phyloP scores from a whole-genome alignment of 2,113 vertebrate species.

The Lampris megalopsis region DNA sequence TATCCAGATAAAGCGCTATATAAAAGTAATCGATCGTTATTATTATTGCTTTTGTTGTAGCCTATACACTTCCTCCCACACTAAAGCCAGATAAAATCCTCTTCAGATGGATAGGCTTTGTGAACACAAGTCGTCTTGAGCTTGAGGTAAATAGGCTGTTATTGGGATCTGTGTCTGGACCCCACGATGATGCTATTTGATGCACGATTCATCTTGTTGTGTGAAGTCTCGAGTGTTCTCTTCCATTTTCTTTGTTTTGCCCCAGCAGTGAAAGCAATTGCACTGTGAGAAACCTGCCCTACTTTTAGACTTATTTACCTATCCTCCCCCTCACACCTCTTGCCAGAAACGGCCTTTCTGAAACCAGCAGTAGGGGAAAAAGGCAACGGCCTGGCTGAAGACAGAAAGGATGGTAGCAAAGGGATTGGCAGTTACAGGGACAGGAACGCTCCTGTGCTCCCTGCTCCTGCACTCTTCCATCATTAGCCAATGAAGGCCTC shows the following conservation, averaged over 20 bases:
- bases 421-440: slow-evolving; percentile 68
- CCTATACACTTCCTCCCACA: background rate
- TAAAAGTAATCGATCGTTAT: too few species aligned
- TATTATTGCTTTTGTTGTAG: background rate
- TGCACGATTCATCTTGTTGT: slow-evolving; percentile 54
- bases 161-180: slow-evolving; percentile 1
- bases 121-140: too few species aligned
- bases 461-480: slow-evolving; percentile 75
- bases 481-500: slow-evolving; percentile 82
- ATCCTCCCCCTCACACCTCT: slow-evolving; percentile 22
- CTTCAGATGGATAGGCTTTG: slow-evolving; percentile 31
- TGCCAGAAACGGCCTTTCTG: slow-evolving; percentile 39
- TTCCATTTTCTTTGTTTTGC: slow-evolving; percentile 43
- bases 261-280: slow-evolving; percentile 45
- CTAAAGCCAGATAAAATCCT: slow-evolving; percentile 38
- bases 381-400: slow-evolving; percentile 50
- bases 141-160: too few species aligned
- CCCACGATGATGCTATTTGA: slow-evolving; percentile 20
- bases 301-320: slow-evolving; percentile 16
- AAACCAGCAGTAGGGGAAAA: slow-evolving; percentile 44
- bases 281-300: background rate
- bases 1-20: too few species aligned
- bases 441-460: slow-evolving; percentile 69
- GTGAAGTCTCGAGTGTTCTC: slow-evolving; percentile 39
- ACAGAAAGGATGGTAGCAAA: slow-evolving; percentile 52